phyloP scores from a whole-genome alignment of 2,888 invertebrate species.

The Nomada fabriciana region DNA sequence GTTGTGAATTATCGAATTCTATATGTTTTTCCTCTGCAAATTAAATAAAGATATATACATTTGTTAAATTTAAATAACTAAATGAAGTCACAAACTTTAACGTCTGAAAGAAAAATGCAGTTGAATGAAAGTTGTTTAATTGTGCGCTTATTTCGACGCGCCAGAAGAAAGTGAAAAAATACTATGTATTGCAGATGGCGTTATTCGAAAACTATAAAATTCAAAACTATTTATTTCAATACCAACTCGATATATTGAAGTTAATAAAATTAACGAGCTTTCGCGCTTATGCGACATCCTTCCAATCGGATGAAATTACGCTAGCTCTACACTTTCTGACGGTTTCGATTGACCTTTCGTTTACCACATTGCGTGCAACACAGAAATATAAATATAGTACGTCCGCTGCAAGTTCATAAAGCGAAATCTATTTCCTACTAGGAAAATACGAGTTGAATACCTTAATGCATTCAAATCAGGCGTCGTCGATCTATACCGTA shows the following conservation, averaged over 20 bases:
- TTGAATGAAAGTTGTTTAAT: not conserved
- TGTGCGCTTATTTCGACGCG: not conserved
- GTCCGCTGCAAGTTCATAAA: not conserved
- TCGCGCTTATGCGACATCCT: conserved; percentile 13
- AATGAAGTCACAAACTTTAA: no score
- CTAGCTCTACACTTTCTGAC: not conserved
- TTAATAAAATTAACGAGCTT: conserved; percentile 53
- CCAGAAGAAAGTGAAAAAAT: not conserved
- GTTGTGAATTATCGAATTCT: no score
- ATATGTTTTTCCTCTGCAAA: no score
- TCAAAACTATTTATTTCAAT: not conserved
- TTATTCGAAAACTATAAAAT: not conserved
- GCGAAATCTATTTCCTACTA: not conserved
- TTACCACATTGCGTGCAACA: not conserved
- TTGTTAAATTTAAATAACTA: no score
- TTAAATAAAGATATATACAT: no score
- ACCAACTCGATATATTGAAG: conserved; percentile 13
- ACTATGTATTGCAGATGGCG: conserved; percentile 2
- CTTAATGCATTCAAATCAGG: conserved; percentile 20
- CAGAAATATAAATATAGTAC: not conserved
- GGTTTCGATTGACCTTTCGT: not conserved
- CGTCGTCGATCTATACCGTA: not conserved
- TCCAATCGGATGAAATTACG: conserved; percentile 7
- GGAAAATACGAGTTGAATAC: not conserved
- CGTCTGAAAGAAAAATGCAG: not conserved